Evolutionary conservation across 2,888 invertebrate genomes (phyloP), one percentile per base, ranked within the genome.

Genomic region (Tipula confusa): DNA sequence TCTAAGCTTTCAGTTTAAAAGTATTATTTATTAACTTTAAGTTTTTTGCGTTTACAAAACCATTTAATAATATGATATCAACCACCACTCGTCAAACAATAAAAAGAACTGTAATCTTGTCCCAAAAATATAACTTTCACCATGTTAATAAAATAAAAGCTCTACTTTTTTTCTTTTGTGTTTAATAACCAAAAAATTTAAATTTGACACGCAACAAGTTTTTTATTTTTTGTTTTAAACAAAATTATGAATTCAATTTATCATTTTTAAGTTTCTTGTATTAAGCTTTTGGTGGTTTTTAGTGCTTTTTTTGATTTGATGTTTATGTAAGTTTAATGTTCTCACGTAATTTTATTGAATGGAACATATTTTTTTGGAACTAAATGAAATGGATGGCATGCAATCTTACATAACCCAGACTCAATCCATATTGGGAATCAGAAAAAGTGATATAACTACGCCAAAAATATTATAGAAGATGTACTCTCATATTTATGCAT

Each of bases 181-280:
- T 33, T 64, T 64, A 64, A 24, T 64, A 9, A 64, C 64, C 24
- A 64, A 64, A 64, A 64, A 64, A 64, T 18, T 11, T 64, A 64
- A 64, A 64, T 24, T 64, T 64, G 64, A 64, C 64, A 64, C 64
- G 64, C 64, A 64, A 64, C 64, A 64, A 64, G 64, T 64, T 64
- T 33, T 33, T 24, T 64, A 1, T 24, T 64, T 64, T 7, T 24
- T 64, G 5, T 43, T 15, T 15, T 15, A 15, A 15, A 24, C 6
- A 24, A 64, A 64, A 64, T 64, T 64, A 64, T 64, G 64, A 64
- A 24, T 64, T 64, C 64, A 64, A 64, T 64, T 64, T 64, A 64
- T 64, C 64, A 64, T 64, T 64, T 64, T 64, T 11, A 7, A 18
- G 15, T 18, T 48, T 48, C 15, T 48, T 48, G 18, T 48, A 48